phyloP scores from a whole-genome alignment of 2,888 invertebrate species.

The Salticus scenicus region DNA sequence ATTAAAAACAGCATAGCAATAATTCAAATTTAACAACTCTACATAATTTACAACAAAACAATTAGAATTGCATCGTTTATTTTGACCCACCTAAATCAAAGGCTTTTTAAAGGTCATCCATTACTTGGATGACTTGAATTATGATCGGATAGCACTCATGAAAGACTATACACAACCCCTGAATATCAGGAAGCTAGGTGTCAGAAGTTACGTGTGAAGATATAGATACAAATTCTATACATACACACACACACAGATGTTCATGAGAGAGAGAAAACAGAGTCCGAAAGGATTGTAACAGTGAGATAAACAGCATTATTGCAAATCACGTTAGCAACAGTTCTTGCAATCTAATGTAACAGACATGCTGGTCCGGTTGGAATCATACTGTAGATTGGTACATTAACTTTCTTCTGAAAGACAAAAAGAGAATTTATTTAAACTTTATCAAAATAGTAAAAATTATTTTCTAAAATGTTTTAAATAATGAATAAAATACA shows the following conservation, averaged over 20 bases:
- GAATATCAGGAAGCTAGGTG: conserved; percentile 41
- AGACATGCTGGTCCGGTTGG: conserved; percentile 6
- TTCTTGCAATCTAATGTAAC: background rate
- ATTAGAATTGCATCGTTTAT: background rate
- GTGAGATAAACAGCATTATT: conserved; percentile 18
- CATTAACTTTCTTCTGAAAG: conserved; percentile 38
- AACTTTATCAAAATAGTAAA: no score
- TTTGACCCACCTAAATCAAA: background rate
- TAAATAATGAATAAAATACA: no score
- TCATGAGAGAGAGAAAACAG: background rate
- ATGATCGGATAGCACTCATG: conserved; percentile 8
- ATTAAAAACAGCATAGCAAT: background rate
- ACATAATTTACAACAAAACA: background rate
- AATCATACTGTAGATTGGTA: background rate
- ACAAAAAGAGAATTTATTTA: background rate
- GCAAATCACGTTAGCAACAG: background rate
- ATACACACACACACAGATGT: background rate
- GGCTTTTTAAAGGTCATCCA: background rate
- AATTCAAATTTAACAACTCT: conserved; percentile 17
- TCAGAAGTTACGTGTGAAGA: background rate
- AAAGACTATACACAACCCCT: conserved; percentile 37
- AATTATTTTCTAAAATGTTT: no score
- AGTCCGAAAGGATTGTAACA: conserved; percentile 12
- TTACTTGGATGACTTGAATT: background rate
- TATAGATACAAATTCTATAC: background rate